Evolutionary conservation across 2,113 vertebrate genomes (phyloP).

Genomic region (Rhinogobius similis): DNA sequence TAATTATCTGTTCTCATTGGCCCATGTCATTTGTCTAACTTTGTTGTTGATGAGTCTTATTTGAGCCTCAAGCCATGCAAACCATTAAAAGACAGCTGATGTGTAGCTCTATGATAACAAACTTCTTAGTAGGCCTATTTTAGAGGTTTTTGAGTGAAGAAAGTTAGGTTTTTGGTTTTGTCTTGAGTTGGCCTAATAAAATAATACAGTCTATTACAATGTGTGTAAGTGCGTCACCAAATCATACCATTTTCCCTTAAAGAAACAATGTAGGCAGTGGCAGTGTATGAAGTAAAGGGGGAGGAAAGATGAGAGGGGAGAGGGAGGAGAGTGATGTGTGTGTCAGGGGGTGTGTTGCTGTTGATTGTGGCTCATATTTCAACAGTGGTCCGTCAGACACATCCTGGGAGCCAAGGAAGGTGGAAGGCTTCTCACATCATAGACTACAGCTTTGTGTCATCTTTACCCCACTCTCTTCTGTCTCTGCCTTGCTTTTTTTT

Average conservation of each 20-base stretch:
- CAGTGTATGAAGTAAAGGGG: conserved; percentile 26
- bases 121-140: neutral
- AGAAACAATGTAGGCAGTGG: neutral
- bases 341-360: conserved; percentile 36
- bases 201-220: too few relatives aligned
- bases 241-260: too few relatives aligned
- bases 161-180: neutral
- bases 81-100: neutral
- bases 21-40: neutral
- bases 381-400: conserved; percentile 69
- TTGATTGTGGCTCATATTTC: conserved; percentile 72
- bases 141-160: neutral
- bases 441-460: conserved; percentile 27
- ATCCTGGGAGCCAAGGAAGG: conserved; percentile 51
- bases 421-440: conserved; percentile 48
- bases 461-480: conserved; percentile 9
- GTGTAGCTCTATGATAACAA: neutral
- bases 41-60: neutral
- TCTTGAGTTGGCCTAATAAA: neutral
- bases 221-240: too few relatives aligned
- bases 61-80: neutral
- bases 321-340: conserved; percentile 42
- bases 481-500: neutral
- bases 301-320: conserved; percentile 29
- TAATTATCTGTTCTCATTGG: neutral